Conservation (phyloP, 2,113 vertebrate genomes). For the Grus americana region DNA sequence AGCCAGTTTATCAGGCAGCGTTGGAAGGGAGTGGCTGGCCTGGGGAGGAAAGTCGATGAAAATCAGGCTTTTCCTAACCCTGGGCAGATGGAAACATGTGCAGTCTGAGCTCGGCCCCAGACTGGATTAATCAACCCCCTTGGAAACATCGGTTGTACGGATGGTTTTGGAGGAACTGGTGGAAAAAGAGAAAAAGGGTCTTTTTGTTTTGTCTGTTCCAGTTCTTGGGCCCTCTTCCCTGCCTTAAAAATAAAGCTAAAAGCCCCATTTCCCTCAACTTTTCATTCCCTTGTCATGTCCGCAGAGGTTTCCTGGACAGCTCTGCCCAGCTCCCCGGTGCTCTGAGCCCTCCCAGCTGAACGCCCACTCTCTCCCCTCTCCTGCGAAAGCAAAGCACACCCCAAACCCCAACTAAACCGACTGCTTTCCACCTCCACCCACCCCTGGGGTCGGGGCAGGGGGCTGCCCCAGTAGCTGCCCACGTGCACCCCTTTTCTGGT, state of each 20-base stretch:
- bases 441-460: not conserved
- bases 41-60: conserved; percentile 28
- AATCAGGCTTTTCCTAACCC: conserved; percentile 44
- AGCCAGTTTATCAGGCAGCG: conserved; percentile 64
- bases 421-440: not conserved
- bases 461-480: not conserved
- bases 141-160: not conserved
- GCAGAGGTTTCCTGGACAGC: fast-evolving
- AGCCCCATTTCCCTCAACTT: not conserved
- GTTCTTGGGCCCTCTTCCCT: not conserved
- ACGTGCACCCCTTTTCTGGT: too few relatives aligned
- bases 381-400: not conserved
- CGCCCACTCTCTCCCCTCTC: not conserved
- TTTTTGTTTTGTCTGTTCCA: conserved; percentile 20
- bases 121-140: conserved; percentile 21
- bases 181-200: conserved; percentile 35
- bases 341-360: not conserved
- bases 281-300: not conserved
- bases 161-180: not conserved
- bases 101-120: not conserved
- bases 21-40: conserved; percentile 55
- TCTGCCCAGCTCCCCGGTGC: not conserved
- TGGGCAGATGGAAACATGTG: conserved; percentile 45
- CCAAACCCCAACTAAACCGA: not conserved
- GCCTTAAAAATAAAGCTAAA: not conserved